A percentile compares a stretch with the other conserved stretches of the same genome.
Conservation (phyloP, 2,888 invertebrate species). For the Trichopoda pennipes region DNA sequence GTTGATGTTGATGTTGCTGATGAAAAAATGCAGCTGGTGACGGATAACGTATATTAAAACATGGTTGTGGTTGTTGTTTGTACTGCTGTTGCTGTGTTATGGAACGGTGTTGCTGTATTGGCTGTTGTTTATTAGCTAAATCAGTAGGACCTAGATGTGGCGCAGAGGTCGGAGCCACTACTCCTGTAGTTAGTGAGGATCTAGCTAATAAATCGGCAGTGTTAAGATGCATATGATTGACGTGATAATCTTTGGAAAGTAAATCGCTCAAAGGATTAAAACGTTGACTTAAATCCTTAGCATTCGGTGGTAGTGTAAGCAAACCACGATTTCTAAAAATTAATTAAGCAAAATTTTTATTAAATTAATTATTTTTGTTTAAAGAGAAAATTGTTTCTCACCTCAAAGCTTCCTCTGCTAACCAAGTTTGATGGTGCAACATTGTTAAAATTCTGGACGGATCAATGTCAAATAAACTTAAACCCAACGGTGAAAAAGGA, state of each 20-base stretch:
- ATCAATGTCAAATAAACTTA: constrained; percentile 81
- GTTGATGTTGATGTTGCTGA: constrained; percentile 70
- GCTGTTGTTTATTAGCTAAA: constrained; percentile 59
- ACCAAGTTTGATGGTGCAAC: constrained; percentile 82
- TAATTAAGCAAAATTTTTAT: background rate
- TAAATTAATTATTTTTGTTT: background rate
- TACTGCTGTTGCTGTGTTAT: constrained; percentile 68
- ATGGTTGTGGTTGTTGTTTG: constrained; percentile 68
- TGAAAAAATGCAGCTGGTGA: constrained; percentile 71
- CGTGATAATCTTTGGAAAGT: constrained; percentile 80
- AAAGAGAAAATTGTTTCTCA: constrained; percentile 65
- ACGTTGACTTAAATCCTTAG: constrained; percentile 79
- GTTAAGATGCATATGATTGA: constrained; percentile 67
- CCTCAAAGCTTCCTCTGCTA: constrained; percentile 81
- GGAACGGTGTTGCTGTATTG: constrained; percentile 63
- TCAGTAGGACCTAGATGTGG: constrained; percentile 38
- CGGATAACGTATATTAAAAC: constrained; percentile 71
- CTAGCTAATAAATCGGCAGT: constrained; percentile 72
- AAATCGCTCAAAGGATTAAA: constrained; percentile 79
- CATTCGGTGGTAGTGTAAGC: constrained; percentile 73
- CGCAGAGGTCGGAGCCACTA: constrained; percentile 31
- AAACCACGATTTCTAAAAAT: constrained; percentile 77
- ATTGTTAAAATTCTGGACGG: constrained; percentile 83
- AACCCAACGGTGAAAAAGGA: constrained; percentile 82
- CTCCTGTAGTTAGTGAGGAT: constrained; percentile 67